phyloP scores from a whole-genome alignment of 1,140 invertebrate species.

The Pollicipes pollicipes region DNA sequence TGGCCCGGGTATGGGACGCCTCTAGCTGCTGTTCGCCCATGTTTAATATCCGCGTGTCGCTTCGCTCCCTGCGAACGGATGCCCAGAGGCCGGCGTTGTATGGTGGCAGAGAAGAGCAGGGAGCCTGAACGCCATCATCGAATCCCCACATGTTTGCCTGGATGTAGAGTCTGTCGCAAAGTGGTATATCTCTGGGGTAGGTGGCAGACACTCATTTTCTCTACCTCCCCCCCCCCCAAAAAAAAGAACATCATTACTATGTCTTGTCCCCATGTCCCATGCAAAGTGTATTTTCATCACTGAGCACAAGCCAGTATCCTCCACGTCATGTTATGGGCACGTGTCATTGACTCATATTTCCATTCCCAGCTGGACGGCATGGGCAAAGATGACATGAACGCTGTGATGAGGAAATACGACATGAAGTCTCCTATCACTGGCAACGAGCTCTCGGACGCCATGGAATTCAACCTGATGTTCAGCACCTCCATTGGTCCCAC shows the following conservation, averaged over 20 bases:
- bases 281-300: not conserved
- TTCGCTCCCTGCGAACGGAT: not conserved
- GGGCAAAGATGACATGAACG: conserved; percentile 72
- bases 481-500: conserved; percentile 90
- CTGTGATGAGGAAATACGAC: conserved; percentile 60
- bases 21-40: not conserved
- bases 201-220: too few relatives aligned
- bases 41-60: not conserved
- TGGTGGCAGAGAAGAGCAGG: too few relatives aligned
- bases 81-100: conserved; percentile 35
- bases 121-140: too few relatives aligned
- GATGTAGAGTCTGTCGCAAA: too few relatives aligned
- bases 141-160: too few relatives aligned
- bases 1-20: not conserved
- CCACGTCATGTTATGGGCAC: too few relatives aligned
- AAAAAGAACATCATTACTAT: too few relatives aligned
- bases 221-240: too few relatives aligned
- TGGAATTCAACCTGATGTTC: conserved; percentile 99
- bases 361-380: conserved; percentile 65
- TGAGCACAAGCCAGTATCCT: too few relatives aligned
- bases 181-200: too few relatives aligned
- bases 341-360: too few relatives aligned
- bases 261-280: too few relatives aligned
- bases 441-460: conserved; percentile 82
- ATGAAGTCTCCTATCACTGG: conserved; percentile 90